A percentile compares a stretch with the other conserved stretches of the same genome.
Evolutionary conservation across 2,888 invertebrate genomes (phyloP).

Genomic region (Eupithecia abbreviata): DNA sequence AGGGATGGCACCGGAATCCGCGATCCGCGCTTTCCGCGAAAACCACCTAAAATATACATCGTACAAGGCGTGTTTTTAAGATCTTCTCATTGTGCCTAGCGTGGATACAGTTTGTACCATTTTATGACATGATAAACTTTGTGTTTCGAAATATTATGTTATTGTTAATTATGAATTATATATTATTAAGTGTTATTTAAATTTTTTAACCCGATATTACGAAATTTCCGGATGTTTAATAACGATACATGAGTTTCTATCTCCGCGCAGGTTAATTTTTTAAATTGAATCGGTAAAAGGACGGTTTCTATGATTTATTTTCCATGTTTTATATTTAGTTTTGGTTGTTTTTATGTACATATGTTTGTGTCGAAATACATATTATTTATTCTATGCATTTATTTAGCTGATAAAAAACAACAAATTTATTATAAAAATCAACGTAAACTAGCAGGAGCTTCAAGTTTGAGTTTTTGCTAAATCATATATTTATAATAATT

Average conservation of each 20-base stretch:
- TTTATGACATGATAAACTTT: neutral
- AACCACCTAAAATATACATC: slow-evolving; percentile 39
- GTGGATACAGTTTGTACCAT: neutral
- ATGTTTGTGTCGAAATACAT: too few species aligned
- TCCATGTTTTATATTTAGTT: too few species aligned
- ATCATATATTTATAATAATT: neutral
- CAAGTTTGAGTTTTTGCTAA: neutral
- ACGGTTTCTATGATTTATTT: neutral
- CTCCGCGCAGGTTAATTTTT: neutral
- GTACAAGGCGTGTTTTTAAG: slow-evolving; percentile 27
- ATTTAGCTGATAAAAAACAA: neutral
- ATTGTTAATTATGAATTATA: too few species aligned
- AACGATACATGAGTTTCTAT: too few species aligned
- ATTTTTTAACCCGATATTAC: neutral
- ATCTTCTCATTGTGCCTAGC: slow-evolving; percentile 12
- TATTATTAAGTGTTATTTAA: neutral
- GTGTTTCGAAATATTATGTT: too few species aligned
- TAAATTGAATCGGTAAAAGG: neutral
- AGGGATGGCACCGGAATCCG: slow-evolving; percentile 64
- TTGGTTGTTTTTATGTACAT: too few species aligned
- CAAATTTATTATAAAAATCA: neutral
- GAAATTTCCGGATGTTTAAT: neutral
- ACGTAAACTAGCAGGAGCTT: neutral
- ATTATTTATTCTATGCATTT: too few species aligned
- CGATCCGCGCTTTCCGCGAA: slow-evolving; percentile 35